These are phyloP conservation scores for Amazona ochrocephala DNA, from an alignment of 2,797 vertebrate species.

Conservation along the genomic window DNA sequence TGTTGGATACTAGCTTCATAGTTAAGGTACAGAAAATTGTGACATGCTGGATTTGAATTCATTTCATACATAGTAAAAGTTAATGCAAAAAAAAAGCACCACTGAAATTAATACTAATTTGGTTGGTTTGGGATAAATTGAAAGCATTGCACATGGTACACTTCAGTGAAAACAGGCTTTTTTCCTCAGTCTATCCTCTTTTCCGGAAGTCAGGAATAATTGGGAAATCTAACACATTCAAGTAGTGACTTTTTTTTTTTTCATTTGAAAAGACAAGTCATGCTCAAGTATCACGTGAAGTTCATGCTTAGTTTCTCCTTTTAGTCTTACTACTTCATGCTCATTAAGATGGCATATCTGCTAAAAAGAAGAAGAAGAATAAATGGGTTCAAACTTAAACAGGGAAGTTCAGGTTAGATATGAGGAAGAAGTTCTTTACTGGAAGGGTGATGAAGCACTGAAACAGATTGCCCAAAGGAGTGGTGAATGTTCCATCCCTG, in stretches of 20 bases:
- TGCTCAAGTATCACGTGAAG: not conserved
- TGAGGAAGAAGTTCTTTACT: not conserved
- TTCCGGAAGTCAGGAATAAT: not conserved
- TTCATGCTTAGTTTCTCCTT: not conserved
- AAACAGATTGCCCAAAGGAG: not conserved
- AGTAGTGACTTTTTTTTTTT: not conserved
- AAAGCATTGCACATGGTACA: fast-evolving
- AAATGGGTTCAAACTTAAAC: not conserved
- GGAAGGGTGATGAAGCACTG: not conserved
- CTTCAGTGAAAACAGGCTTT: not conserved
- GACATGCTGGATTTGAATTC: not conserved
- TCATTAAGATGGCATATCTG: fast-evolving
- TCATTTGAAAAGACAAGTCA: not conserved
- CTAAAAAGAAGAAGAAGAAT: not conserved
- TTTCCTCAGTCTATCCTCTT: not conserved
- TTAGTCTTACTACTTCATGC: not conserved
- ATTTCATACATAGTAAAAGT: not conserved
- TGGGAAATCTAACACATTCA: not conserved
- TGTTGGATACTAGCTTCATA: not conserved
- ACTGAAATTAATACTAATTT: not conserved
- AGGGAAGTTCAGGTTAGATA: not conserved
- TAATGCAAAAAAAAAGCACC: not conserved
- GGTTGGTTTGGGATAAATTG: not conserved
- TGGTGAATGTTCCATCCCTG: not conserved
- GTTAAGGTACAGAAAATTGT: not conserved